A percentile compares a stretch with the other conserved stretches of the same genome.
These are phyloP conservation scores for Cryptomyrus ogoouensis DNA, from an alignment of 2,113 vertebrate species.

Conservation along the genomic window DNA sequence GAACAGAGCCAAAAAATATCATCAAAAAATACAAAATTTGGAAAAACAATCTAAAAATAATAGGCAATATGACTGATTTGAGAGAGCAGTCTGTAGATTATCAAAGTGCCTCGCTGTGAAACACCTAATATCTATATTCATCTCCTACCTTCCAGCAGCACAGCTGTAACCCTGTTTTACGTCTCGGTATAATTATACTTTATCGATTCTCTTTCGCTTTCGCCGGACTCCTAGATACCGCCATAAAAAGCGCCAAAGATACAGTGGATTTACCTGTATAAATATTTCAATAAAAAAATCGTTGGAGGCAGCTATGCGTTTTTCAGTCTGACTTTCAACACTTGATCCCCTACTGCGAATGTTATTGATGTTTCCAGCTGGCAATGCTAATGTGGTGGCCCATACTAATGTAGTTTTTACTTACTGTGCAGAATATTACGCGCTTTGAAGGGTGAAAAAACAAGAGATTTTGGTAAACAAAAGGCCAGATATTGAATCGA, in stretches of 20 bases:
- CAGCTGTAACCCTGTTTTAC: constrained; percentile 36
- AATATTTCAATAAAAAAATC: constrained; percentile 54
- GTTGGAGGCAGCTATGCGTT: constrained; percentile 38
- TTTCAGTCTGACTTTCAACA: constrained; percentile 36
- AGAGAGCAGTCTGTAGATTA: neutral
- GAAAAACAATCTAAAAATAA: neutral
- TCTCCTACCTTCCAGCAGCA: constrained; percentile 41
- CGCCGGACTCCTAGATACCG: constrained; percentile 40
- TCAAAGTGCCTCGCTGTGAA: neutral
- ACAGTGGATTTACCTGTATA: constrained; percentile 51
- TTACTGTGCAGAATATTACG: constrained; percentile 8
- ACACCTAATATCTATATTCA: constrained; percentile 29
- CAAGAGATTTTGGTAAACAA: constrained; percentile 18
- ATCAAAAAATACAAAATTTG: neutral
- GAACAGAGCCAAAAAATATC: neutral
- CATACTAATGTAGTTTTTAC: constrained; percentile 34
- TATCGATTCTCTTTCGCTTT: constrained; percentile 53
- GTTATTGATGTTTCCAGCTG: constrained; percentile 37
- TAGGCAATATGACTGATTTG: neutral
- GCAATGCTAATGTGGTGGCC: constrained; percentile 32
- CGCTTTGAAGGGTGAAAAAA: constrained; percentile 8
- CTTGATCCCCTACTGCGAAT: constrained; percentile 32
- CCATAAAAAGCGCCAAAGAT: constrained; percentile 50
- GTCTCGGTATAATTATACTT: constrained; percentile 55
- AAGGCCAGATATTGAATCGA: neutral